Percentiles rank a stretch among this genome's conserved stretches.
phyloP scores from a whole-genome alignment of 2,113 vertebrate genomes.

The Carassius carassius region DNA sequence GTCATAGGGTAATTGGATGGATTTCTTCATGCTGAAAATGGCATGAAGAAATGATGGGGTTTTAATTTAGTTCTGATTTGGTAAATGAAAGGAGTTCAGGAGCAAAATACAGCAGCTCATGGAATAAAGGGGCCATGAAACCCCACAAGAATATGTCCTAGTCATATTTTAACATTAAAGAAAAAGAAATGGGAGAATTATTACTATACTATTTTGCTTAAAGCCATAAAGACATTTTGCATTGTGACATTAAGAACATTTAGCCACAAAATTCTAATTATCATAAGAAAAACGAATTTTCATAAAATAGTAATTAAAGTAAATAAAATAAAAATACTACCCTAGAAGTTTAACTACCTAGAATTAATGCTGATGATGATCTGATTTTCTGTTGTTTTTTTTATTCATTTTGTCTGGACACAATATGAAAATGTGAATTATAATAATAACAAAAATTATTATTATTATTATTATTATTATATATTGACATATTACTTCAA shows the following conservation, averaged over 20 bases:
- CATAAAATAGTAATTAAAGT: no score
- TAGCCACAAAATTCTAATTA: background rate
- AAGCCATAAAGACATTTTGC: background rate
- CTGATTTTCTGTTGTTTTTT: no score
- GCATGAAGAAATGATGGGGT: background rate
- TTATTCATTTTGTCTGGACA: no score
- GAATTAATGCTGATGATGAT: no score
- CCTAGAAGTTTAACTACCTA: no score
- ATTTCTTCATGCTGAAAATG: conserved; percentile 29
- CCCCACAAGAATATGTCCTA: no score
- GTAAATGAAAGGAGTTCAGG: background rate
- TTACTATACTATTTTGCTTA: background rate
- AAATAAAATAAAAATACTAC: no score
- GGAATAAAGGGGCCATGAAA: background rate
- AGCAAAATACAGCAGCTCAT: background rate
- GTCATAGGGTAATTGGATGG: conserved; percentile 15
- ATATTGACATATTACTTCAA: no score
- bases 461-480: no score
- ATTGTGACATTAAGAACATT: background rate
- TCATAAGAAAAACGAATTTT: no score
- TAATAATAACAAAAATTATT: no score
- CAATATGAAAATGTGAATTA: no score
- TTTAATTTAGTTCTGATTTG: conserved; percentile 33
- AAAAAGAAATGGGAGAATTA: background rate
- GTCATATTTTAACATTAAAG: background rate